Base-by-base conservation (phyloP, 53 echinoderm and acorn worm genomes). In the Zoroaster sp. region DNA sequence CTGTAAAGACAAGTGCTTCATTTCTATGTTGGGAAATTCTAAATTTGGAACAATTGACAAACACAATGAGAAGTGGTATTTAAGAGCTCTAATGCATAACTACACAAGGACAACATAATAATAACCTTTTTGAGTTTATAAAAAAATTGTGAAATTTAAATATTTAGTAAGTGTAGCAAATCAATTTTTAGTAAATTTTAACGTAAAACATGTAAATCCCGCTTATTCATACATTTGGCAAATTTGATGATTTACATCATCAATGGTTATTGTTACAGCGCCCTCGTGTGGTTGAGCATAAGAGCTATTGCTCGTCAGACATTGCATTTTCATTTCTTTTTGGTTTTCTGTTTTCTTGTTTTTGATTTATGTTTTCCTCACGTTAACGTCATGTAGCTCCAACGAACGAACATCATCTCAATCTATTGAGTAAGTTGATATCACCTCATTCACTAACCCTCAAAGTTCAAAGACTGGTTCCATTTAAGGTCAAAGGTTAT, bases 361-460 rank as follows among this genome's bases (percentile, higher is more conserved):
- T 38, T 74, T 83, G 33, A 30, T 63, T 75, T 83, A 66, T 75
- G 63, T 80, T 54, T 82, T 36, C 73, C 72, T 82, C 83, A 74
- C 53, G 59, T 66, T 90, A 86, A 85, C 63, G 67, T 69, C 83
- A 54, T 73, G 83, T 90, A 75, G 85, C 47, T 85, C 83, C 69
- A 66, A 68, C 53, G 91, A 90, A 14, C 76, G 83, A n/a, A 69
- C 83, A 11, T 47, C 76, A 49, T 66, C 75, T 41, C 85, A 76
- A 69, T 90, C 83, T 13, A 90, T 66, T 37, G 91, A 90, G 91
- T 90, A 90, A 90, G 91, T 90, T 85, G 66, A 73, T 45, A 46
- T 45, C 34, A 35, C 46, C 85, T 85, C 85, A 85, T 85, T 85
- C 47, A 69, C 85, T 85, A 71, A 66, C 85, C 55, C 36, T 37